These are phyloP conservation scores for Sciurus niger DNA, from an alignment of 2,113 vertebrate genomes.

Conservation along the genomic window DNA sequence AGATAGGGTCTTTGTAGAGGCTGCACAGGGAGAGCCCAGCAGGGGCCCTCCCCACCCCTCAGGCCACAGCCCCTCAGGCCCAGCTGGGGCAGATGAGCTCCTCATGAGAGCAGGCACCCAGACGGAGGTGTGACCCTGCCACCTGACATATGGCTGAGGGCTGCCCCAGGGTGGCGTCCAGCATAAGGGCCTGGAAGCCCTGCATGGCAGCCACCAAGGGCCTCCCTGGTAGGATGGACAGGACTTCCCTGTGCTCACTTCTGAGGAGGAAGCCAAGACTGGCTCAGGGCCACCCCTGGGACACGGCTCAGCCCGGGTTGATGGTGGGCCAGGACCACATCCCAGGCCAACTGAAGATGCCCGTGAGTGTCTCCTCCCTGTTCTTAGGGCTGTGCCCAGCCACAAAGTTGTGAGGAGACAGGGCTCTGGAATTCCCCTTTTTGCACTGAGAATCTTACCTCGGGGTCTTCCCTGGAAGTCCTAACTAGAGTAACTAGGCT, in stretches of 20 bases:
- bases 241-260: neutral
- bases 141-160: neutral
- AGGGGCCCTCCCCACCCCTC: neutral
- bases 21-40: neutral
- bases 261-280: neutral
- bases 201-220: neutral
- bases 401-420: fast-evolving
- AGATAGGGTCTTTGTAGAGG: neutral
- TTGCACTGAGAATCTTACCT: too few species aligned
- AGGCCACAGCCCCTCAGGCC: too few species aligned
- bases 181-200: too few species aligned
- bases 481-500: neutral
- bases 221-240: too few species aligned
- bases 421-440: fast-evolving
- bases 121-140: too few species aligned
- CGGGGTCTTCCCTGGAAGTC: too few species aligned
- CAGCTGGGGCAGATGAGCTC: neutral
- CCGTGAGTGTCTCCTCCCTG: too few species aligned
- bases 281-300: neutral
- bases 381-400: neutral
- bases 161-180: too few species aligned
- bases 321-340: too few species aligned
- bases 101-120: too few species aligned
- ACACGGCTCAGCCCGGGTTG: too few species aligned
- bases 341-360: too few species aligned